Evolutionary conservation across 2,797 vertebrate genomes (phyloP), one percentile per base, ranked within the genome.

Genomic region (Halcyon leucocephala): DNA sequence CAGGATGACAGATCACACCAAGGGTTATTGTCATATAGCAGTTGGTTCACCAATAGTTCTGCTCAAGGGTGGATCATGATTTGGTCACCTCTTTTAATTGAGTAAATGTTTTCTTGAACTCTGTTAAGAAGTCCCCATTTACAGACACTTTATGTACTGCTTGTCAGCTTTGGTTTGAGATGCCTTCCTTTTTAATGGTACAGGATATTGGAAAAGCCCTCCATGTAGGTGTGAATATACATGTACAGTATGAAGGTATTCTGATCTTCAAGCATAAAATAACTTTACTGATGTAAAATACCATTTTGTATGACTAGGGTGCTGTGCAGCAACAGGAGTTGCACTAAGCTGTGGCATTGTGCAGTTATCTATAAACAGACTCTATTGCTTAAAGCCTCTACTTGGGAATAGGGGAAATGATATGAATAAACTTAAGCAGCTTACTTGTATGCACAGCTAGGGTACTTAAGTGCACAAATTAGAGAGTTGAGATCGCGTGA

Each of bases 401-500:
- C n/a, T 51, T 84, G 46, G 25, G 31, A 74, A 61, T n/a, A 37
- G 8, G 14, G 5, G 3, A 9, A 84, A 78, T 71, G 17, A 18
- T 5, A 11, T 28, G 9, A 17, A 21, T 82, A 37, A 73, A 58
- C 86, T 46, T 35, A 65, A 76, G 44, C 52, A 78, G 69, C 55
- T 69, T 82, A 69, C 55, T 69, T 82, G 21, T 72, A 39, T 76
- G 16, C 62, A 66, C 3, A 1, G 12, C 49, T 86, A 2, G 3
- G 7, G 21, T 76, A 42, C 17, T 89, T 69, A 58, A 57, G 15
- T 72, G 39, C 29, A 77, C 29, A 87, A 72, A 83, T 90, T 60
- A 73, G 12, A 60, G 25, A 35, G 42, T 18, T 72, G 61, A 61
- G 58, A 8, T 64, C 0, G 0, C 1, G 1, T 79, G 49, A 46